Conservation (phyloP, 2,888 invertebrate genomes). For the Dasypolia templi region DNA sequence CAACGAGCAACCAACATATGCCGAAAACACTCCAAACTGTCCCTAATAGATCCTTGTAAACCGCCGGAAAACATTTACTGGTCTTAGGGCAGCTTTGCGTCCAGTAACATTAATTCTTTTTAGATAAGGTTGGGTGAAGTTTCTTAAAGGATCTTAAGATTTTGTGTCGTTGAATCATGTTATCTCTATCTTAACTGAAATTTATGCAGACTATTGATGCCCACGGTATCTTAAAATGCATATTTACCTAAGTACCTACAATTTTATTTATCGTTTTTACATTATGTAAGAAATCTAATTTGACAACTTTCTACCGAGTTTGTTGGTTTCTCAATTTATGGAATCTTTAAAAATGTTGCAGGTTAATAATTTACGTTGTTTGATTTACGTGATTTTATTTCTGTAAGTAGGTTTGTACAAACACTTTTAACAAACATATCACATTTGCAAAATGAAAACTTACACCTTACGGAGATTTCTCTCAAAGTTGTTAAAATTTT, state of each 20-base stretch:
- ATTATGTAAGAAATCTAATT: neutral
- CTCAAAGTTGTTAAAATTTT: slow-evolving; percentile 23
- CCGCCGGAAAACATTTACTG: slow-evolving; percentile 53
- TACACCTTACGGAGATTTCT: neutral
- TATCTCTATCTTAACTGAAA: neutral
- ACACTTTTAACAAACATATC: neutral
- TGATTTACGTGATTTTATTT: too few species aligned
- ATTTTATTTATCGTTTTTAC: neutral
- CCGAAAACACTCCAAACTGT: slow-evolving; percentile 63
- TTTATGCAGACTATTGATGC: neutral
- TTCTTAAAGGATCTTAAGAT: neutral
- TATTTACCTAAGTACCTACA: too few species aligned
- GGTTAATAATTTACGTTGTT: too few species aligned
- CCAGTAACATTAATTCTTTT: slow-evolving; percentile 32
- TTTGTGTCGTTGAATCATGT: neutral
- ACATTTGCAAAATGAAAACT: neutral
- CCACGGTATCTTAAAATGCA: neutral
- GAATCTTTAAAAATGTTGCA: neutral
- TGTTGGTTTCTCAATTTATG: neutral
- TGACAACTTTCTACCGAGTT: neutral
- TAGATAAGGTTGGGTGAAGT: neutral
- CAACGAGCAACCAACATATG: slow-evolving; percentile 69
- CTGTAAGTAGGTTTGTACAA: too few species aligned
- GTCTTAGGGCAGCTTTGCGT: slow-evolving; percentile 57
- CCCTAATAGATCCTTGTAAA: slow-evolving; percentile 51